Evolutionary conservation across 2,113 vertebrate genomes (phyloP).

Genomic region (Sturnira hondurensis): DNA sequence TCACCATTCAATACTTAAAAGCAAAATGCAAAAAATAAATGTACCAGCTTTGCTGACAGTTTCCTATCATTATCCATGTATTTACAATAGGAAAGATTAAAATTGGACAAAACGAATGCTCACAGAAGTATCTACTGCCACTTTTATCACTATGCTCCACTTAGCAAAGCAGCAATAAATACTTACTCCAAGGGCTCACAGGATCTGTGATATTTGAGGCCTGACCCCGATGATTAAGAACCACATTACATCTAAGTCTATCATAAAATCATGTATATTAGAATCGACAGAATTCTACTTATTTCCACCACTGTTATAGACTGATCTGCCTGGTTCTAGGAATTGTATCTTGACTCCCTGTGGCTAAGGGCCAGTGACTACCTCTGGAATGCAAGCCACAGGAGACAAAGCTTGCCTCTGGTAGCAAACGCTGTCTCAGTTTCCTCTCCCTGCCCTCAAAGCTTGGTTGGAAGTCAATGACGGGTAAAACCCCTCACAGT

Average conservation of each 20-base stretch:
- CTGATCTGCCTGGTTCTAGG: too few species aligned
- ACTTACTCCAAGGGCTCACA: background rate
- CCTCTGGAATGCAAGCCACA: too few species aligned
- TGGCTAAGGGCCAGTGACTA: too few species aligned
- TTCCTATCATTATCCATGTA: background rate
- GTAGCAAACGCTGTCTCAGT: too few species aligned
- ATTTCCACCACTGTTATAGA: background rate
- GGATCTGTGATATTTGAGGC: background rate
- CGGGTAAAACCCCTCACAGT: too few species aligned
- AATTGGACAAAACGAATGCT: conserved; percentile 59
- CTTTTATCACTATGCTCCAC: conserved; percentile 52
- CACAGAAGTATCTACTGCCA: background rate
- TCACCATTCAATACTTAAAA: conserved; percentile 39
- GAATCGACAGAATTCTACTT: background rate
- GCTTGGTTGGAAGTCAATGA: too few species aligned
- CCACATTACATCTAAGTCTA: background rate
- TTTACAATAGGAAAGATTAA: background rate
- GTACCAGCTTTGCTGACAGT: background rate
- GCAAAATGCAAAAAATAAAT: conserved; percentile 30
- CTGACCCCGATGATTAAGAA: background rate
- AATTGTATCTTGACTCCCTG: too few species aligned
- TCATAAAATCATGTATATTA: background rate
- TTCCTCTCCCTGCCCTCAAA: too few species aligned
- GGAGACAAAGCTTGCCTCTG: too few species aligned
- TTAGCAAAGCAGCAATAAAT: conserved; percentile 4